A percentile compares a stretch with the other conserved stretches of the same genome.
phyloP scores from a whole-genome alignment of 1,140 invertebrate genomes.

The Eufriesea mexicana region DNA sequence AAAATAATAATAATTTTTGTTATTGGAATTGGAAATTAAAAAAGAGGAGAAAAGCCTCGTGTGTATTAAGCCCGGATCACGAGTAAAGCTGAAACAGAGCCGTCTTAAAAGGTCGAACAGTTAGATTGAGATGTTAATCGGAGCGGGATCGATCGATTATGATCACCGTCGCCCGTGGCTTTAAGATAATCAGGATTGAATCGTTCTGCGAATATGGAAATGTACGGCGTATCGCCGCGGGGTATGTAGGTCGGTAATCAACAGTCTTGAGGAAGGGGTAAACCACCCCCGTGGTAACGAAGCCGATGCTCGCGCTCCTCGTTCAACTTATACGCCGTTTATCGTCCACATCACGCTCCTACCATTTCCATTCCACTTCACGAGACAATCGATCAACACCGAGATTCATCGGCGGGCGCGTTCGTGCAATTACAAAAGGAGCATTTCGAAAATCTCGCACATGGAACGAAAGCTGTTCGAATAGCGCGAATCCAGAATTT shows the following conservation, averaged over 20 bases:
- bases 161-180: not conserved
- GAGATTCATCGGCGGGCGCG: not conserved
- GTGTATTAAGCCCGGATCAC: too few species aligned
- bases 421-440: not conserved
- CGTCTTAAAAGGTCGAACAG: too few species aligned
- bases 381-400: slow-evolving; percentile 24
- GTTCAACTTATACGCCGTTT: slow-evolving; percentile 25
- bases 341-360: slow-evolving; percentile 28
- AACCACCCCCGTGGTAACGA: slow-evolving; percentile 13
- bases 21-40: too few species aligned
- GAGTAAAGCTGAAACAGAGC: too few species aligned
- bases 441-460: not conserved
- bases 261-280: slow-evolving; percentile 29
- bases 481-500: too few species aligned
- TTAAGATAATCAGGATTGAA: slow-evolving; percentile 1
- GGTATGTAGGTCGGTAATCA: slow-evolving; percentile 41
- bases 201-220: slow-evolving; percentile 26
- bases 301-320: slow-evolving; percentile 33
- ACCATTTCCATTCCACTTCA: slow-evolving; percentile 38
- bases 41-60: too few species aligned
- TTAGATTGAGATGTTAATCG: not conserved
- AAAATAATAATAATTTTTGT: too few species aligned
- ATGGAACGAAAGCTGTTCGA: not conserved
- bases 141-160: not conserved
- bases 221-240: not conserved